phyloP scores from a whole-genome alignment of 2,113 vertebrate genomes.

The Tringa solitaria region DNA sequence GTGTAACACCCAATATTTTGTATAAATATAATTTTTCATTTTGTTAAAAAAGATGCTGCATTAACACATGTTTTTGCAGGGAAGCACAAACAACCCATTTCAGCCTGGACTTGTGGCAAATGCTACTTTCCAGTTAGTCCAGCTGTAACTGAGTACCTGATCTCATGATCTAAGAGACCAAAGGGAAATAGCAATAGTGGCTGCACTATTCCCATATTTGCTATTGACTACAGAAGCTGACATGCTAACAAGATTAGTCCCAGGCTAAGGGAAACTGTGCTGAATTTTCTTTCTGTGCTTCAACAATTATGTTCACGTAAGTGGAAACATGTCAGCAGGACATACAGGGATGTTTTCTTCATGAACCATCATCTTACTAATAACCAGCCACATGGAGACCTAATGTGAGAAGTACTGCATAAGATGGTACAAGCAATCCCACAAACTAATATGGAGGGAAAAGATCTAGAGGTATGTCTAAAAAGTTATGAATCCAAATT shows the following conservation, averaged over 20 bases:
- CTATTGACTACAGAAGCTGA: not conserved
- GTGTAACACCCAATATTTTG: not conserved
- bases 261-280: not conserved
- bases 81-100: not conserved
- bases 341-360: not conserved
- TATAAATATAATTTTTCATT: not conserved
- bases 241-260: not conserved
- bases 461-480: not conserved
- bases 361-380: not conserved
- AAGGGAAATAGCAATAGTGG: not conserved
- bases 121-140: not conserved
- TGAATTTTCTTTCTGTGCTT: not conserved
- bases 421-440: not conserved
- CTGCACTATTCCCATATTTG: not conserved
- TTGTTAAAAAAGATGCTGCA: not conserved
- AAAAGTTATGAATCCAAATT: not conserved
- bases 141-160: not conserved
- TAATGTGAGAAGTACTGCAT: not conserved
- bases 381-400: not conserved
- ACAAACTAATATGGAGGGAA: not conserved
- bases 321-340: not conserved
- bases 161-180: not conserved
- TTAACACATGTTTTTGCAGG: not conserved
- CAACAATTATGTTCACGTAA: rapidly evolving
- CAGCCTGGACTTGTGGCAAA: not conserved